Conservation (phyloP, 2,797 vertebrate genomes). For the Loris lydekkerianus region DNA sequence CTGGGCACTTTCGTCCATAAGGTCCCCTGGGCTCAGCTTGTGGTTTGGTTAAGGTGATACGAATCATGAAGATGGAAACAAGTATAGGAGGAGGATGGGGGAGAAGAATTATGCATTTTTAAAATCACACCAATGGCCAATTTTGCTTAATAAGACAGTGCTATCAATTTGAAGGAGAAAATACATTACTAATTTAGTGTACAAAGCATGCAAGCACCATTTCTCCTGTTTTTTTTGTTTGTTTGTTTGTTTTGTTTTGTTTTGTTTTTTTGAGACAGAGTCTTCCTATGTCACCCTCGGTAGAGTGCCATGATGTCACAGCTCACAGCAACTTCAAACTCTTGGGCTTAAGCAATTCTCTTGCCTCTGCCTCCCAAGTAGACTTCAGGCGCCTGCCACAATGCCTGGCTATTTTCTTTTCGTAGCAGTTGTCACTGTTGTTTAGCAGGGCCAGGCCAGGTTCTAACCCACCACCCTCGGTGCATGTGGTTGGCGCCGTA, state of each 20-base stretch:
- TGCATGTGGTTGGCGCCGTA: too few relatives aligned
- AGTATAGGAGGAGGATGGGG: not conserved
- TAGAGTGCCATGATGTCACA: too few relatives aligned
- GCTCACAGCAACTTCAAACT: too few relatives aligned
- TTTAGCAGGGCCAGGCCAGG: too few relatives aligned
- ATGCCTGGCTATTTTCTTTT: too few relatives aligned
- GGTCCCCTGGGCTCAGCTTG: fast-evolving
- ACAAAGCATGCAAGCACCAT: slow-evolving; percentile 57
- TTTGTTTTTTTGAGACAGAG: not conserved
- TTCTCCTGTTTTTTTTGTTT: slow-evolving; percentile 62
- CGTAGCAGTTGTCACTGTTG: too few relatives aligned
- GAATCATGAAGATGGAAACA: not conserved
- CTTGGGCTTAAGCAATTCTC: too few relatives aligned
- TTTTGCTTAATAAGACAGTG: not conserved
- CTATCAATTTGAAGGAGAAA: not conserved
- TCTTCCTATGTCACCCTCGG: too few relatives aligned
- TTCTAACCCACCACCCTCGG: too few relatives aligned
- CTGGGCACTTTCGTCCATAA: not conserved
- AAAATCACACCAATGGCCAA: slow-evolving; percentile 68
- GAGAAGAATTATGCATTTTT: slow-evolving; percentile 65
- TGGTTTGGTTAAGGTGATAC: slow-evolving; percentile 40
- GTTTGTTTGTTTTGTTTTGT: too few relatives aligned
- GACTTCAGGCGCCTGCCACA: too few relatives aligned
- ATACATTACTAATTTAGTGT: slow-evolving; percentile 17
- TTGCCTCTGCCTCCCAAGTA: too few relatives aligned